These are phyloP conservation scores for Caenorhabditis wallacei DNA, from an alignment of 2,888 invertebrate genomes.

Conservation along the genomic window DNA sequence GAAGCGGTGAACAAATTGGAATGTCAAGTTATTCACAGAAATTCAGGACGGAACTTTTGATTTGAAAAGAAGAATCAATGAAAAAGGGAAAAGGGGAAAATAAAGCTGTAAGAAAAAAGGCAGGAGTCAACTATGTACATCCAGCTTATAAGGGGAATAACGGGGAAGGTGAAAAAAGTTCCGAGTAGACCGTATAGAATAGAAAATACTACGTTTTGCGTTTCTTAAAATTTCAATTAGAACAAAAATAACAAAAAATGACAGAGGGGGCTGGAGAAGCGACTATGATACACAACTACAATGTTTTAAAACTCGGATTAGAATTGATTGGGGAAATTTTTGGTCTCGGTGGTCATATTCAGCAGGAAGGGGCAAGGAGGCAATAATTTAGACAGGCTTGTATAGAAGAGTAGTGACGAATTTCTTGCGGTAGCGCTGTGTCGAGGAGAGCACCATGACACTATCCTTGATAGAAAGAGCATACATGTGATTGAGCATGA, in stretches of 20 bases:
- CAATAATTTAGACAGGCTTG: constrained; percentile 90
- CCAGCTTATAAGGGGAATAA: constrained; percentile 4
- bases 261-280: constrained; percentile 2
- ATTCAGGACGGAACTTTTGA: constrained; percentile 1
- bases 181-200: constrained; percentile 31
- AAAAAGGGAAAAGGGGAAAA: neutral
- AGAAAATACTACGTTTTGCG: constrained; percentile 55
- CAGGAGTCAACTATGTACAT: constrained; percentile 28
- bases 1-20: constrained; percentile 54
- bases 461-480: constrained; percentile 99
- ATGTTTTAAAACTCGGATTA: constrained; percentile 8
- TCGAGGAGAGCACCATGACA: constrained; percentile 99
- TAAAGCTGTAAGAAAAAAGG: constrained; percentile 39
- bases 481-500: constrained; percentile 99
- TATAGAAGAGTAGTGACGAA: constrained; percentile 98
- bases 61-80: constrained; percentile 20
- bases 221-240: constrained; percentile 43
- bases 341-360: constrained; percentile 6
- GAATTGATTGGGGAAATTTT: neutral
- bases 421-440: constrained; percentile 98
- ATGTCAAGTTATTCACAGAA: constrained; percentile 62
- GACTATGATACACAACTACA: constrained; percentile 36
- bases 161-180: neutral
- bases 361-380: neutral
- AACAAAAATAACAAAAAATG: constrained; percentile 18